Base-by-base conservation (phyloP, 2,888 invertebrate species). In the Poecilus cupreus region DNA sequence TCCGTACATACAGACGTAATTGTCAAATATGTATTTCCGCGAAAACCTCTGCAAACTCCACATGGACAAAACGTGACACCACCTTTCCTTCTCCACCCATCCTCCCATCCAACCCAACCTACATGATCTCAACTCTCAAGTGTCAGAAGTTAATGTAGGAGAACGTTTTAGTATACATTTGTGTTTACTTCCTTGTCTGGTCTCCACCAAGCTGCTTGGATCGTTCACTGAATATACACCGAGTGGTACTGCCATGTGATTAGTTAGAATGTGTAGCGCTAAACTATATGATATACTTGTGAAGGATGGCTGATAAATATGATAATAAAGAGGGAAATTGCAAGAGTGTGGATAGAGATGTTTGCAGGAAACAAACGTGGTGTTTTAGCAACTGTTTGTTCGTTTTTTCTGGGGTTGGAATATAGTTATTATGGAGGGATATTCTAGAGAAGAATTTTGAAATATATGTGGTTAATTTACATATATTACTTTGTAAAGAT, bases 131-230 rank as follows among this genome's bases (percentile, higher is more conserved):
- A 32, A 8, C 32, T 32, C 32, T 32, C 32, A 8, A 32, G 32
- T 32, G 32, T 32, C 1, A 1, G 32, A 8, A 26, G 60, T 60
- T 60, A 60, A 60, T 60, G 60, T 60, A 24, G 26, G 60, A n/a
- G 26, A 60, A 60, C 60, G 60, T 24, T 60, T 60, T 60, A 60
- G 60, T 60, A n/a, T 26, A 60, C 60, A 60, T 60, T 60, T 60
- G 60, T 24, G 24, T 60, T 60, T 60, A 60, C 60, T 60, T 60
- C 60, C 60, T 60, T 5, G 60, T 60, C 26, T 11, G 24, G n/a
- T 26, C 22, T 24, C 24, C 24, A 60, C 11, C 13, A n/a, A 60
- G 2, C 13, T 13, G 5, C 60, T 18, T 11, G 4, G 24, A 60
- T n/a, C 26, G 13, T 22, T 26, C 24, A 26, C 24, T 32, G 32